phyloP scores from a whole-genome alignment of 2,888 invertebrate species.

The Operophtera brumata region DNA sequence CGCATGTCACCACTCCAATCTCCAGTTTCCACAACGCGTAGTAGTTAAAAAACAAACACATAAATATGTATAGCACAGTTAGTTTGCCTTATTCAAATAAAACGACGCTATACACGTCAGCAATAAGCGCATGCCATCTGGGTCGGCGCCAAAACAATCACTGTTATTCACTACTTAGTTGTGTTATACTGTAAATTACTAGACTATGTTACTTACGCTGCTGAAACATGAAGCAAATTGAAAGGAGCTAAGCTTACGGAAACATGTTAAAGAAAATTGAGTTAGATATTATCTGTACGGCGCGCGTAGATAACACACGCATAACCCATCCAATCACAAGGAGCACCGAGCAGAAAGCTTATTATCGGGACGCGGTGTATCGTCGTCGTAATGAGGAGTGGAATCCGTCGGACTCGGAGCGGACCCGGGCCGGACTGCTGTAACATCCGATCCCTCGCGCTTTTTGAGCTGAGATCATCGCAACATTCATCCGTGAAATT shows the following conservation, averaged over 20 bases:
- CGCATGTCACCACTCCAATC: slow-evolving; percentile 35
- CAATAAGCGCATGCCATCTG: slow-evolving; percentile 71
- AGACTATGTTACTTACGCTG: slow-evolving; percentile 37
- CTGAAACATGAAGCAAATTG: slow-evolving; percentile 45
- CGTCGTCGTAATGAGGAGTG: slow-evolving; percentile 65
- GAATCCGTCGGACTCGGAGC: slow-evolving; percentile 34
- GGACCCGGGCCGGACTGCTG: slow-evolving; percentile 25
- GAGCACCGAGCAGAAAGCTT: slow-evolving; percentile 72
- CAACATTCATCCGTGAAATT: slow-evolving; percentile 81
- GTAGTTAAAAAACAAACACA: slow-evolving; percentile 25
- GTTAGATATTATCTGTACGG: slow-evolving; percentile 63
- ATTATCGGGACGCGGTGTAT: slow-evolving; percentile 69
- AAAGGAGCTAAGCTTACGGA: slow-evolving; percentile 51
- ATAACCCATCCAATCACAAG: slow-evolving; percentile 75
- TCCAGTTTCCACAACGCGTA: neutral
- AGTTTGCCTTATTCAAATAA: slow-evolving; percentile 31
- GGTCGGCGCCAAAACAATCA: slow-evolving; percentile 77
- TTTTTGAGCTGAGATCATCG: slow-evolving; percentile 79
- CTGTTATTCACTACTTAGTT: slow-evolving; percentile 74
- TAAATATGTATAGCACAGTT: slow-evolving; percentile 24
- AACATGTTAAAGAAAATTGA: slow-evolving; percentile 69
- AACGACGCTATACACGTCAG: slow-evolving; percentile 55
- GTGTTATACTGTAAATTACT: slow-evolving; percentile 48
- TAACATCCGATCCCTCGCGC: slow-evolving; percentile 56
- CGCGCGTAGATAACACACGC: slow-evolving; percentile 74